phyloP scores from a whole-genome alignment of 2,888 invertebrate genomes.

The Drosophila yooni region DNA sequence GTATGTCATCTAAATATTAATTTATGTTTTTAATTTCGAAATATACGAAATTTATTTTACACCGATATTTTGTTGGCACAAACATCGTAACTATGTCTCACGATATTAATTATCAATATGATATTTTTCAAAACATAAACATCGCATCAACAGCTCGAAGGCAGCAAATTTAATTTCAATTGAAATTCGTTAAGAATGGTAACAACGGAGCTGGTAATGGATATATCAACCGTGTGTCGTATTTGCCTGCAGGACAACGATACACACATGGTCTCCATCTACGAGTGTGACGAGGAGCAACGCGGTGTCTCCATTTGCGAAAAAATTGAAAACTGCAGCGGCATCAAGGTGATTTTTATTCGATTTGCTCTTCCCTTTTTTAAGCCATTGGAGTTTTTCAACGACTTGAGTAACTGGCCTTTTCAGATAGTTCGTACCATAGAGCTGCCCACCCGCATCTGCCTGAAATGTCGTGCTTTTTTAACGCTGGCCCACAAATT shows the following conservation, averaged over 20 bases:
- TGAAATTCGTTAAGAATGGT: conserved; percentile 18
- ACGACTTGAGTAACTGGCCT: background rate
- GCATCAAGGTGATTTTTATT: conserved; percentile 69
- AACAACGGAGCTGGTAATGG: conserved; percentile 50
- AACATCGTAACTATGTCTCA: background rate
- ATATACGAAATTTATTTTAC: background rate
- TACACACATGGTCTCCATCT: conserved; percentile 78
- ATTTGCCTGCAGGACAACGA: conserved; percentile 80
- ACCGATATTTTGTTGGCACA: conserved; percentile 11
- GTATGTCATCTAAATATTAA: background rate
- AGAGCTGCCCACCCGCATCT: conserved; percentile 82
- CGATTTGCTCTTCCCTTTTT: background rate
- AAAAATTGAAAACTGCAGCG: conserved; percentile 82
- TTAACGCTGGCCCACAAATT: conserved; percentile 83
- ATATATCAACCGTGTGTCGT: conserved; percentile 73
- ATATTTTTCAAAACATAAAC: conserved; percentile 39
- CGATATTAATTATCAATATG: conserved; percentile 16
- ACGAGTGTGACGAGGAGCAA: conserved; percentile 57
- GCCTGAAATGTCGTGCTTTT: conserved; percentile 76
- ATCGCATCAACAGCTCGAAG: conserved; percentile 2
- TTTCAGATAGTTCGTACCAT: conserved; percentile 66
- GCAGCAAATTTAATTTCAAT: background rate
- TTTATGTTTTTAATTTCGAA: background rate
- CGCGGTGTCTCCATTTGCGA: conserved; percentile 60
- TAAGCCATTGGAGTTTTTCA: background rate